Evolutionary conservation across 2,113 vertebrate species (phyloP).

Genomic region (Gymnogyps californianus): DNA sequence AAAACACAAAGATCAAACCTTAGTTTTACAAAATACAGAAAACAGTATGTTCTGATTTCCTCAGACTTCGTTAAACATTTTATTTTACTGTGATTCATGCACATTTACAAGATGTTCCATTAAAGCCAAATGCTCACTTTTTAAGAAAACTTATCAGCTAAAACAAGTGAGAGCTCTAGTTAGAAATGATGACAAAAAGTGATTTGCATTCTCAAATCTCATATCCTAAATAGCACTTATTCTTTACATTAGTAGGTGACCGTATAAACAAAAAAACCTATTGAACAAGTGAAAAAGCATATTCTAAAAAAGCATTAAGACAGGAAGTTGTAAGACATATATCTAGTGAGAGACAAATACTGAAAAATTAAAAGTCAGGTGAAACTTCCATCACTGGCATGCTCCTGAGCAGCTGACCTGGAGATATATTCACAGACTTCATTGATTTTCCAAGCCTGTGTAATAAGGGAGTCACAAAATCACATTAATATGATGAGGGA

Average conservation of each 20-base stretch:
- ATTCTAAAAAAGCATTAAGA: not conserved
- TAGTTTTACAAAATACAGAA: not conserved
- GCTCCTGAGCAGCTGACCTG: not conserved
- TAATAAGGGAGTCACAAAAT: not conserved
- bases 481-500: not conserved
- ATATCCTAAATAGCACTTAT: not conserved
- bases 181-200: not conserved
- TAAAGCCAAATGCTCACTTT: not conserved
- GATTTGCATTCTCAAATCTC: not conserved
- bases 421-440: not conserved
- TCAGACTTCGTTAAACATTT: not conserved
- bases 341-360: not conserved
- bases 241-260: not conserved
- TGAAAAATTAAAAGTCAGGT: not conserved
- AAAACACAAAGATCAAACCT: not conserved
- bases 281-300: not conserved
- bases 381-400: not conserved
- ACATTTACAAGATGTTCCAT: not conserved
- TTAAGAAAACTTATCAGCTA: not conserved
- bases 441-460: not conserved
- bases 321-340: not conserved
- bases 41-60: not conserved
- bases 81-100: not conserved
- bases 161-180: not conserved
- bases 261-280: not conserved